Base-by-base conservation (phyloP, 2,797 vertebrate genomes). In the Gorsachius magnificus region DNA sequence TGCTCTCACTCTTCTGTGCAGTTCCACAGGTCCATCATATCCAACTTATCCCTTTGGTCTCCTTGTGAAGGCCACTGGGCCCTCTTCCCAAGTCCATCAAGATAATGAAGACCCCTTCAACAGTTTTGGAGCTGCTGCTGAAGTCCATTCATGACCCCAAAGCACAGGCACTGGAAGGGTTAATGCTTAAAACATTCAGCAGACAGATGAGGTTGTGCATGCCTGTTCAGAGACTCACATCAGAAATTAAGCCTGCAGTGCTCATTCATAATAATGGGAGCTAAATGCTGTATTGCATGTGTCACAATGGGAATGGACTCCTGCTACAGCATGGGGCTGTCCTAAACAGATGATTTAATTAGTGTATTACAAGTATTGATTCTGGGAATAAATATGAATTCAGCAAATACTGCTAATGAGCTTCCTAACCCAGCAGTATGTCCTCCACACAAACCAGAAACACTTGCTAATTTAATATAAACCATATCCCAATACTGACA, bases 271-370 rank as follows among this genome's bases (percentile, higher is more conserved):
- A 96, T 97, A 94, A 97, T 88, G 76, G 74, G 33, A 94, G 57
- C 83, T 96, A 96, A 96, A 94, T 82, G 87, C 66, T 91, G 61
- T 72, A 81, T 78, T 93, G 90, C 89, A 81, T 50, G 72, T 79
- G 92, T 92, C 84, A 50, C 22, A 9, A 69, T 92, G 82, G 79
- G 87, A 96, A 79, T 0, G 0, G 79, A 43, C 63, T 91, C 90
- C 93, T 94, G 79, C 76, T 96, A 58, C 92, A 95, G 92, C 89
- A 85, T 91, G 89, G 82, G 54, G 82, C 87, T 94, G 84, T 94
- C 93, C 93, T 93, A 93, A 90, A 93, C 89, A 97, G 91, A 93
- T 93, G 50, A 96, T 94, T 95, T 94, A 96, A 96, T 96, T 96
- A 92, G 93, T 65, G 35, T 75, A 61, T 86, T 95, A 95, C 90